A percentile compares a stretch with the other conserved stretches of the same genome.
These are phyloP conservation scores for Sycophila texana DNA, from an alignment of 2,888 invertebrate genomes.

Conservation along the genomic window DNA sequence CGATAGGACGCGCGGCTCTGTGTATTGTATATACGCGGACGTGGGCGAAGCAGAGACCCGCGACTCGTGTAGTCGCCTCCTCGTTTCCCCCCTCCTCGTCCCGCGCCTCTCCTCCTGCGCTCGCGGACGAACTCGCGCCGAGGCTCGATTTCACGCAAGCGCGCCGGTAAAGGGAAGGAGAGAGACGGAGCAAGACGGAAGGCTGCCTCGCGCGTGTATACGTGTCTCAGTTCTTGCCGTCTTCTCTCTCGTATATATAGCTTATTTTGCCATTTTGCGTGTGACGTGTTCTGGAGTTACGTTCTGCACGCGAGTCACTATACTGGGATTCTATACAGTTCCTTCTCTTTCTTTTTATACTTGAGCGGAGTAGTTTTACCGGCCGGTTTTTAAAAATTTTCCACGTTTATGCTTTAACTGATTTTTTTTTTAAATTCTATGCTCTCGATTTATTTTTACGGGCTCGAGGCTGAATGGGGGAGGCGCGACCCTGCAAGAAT, in stretches of 20 bases:
- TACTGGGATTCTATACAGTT: background rate
- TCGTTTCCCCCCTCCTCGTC: background rate
- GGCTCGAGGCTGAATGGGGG: constrained; percentile 13
- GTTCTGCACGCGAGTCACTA: background rate
- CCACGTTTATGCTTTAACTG: background rate
- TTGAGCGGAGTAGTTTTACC: no score
- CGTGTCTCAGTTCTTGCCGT: background rate
- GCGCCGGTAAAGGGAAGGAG: constrained; percentile 9
- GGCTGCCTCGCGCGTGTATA: constrained; percentile 2
- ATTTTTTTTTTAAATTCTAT: background rate
- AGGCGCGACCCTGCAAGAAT: background rate
- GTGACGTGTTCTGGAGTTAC: no score
- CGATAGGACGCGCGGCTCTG: background rate
- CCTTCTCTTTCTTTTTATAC: background rate
- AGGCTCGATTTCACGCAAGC: constrained; percentile 46
- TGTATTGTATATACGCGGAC: background rate
- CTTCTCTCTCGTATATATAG: background rate
- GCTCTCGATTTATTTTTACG: constrained; percentile 41
- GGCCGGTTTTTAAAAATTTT: background rate
- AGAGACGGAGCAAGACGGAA: background rate
- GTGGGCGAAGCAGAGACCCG: no score
- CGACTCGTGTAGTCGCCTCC: background rate
- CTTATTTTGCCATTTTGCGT: background rate
- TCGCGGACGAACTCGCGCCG: background rate
- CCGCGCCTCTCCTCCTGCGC: background rate